Base-by-base conservation (phyloP, 2,888 invertebrate genomes). In the Caenorhabditis virilis region DNA sequence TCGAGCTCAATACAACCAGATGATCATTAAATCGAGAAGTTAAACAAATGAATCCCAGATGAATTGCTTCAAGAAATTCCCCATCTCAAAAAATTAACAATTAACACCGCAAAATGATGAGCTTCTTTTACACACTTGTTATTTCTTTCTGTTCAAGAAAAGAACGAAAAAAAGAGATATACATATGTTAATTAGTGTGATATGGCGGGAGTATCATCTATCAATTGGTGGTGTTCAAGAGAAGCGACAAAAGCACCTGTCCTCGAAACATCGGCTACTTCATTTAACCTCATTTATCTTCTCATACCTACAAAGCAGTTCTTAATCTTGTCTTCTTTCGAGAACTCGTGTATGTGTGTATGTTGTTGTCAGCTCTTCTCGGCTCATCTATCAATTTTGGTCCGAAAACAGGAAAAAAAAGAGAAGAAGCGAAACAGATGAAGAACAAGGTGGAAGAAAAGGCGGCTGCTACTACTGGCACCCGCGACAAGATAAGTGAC, bases 161-260 rank as follows among this genome's bases (percentile, higher is more conserved):
- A 11, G 20, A 22, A 46, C 30, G 33, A 9, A 46, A 27, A 7
- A 3, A 6, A 30, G 6, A 9, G 30, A 30, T 6, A 30, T 60
- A 60, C 60, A 60, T 60, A 60, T 60, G 60, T 60, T 60, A 60
- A 60, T 54, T 60, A 60, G 60, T 60, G 60, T 60, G 60, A 60
- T 60, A 60, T 33, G 11, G 20, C 45, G 27, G 45, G 54, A 45
- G n/a, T n/a, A 36, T 30, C 48, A 48, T 38, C 51, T 25, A 57
- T 46, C 57, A 39, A 23, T 27, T 42, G 36, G 50, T 38, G 42
- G 36, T 36, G 25, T 30, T 30, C 7, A 30, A 9, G 30, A 30
- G n/a, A n/a, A n/a, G n/a, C n/a, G n/a, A n/a, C n/a, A n/a, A 30
- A 39, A 27, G 47, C 59, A 60, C 59, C 59, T 60, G 59, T 53